These are phyloP conservation scores for Clarias platycephalus DNA, from an alignment of 2,797 vertebrate species.

Conservation along the genomic window DNA sequence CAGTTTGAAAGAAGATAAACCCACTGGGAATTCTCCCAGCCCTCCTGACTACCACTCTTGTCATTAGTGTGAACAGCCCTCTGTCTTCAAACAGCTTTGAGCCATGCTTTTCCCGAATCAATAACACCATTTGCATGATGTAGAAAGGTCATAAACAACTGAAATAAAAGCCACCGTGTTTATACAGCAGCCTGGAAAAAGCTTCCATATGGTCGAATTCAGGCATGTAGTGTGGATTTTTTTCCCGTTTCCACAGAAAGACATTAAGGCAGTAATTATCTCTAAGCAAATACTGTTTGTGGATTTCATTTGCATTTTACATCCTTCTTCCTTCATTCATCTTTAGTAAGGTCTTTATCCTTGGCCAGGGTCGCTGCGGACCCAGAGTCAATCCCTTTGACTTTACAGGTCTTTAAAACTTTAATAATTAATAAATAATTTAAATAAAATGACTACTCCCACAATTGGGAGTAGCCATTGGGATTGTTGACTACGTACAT, in stretches of 20 bases:
- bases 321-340: not conserved
- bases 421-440: not conserved
- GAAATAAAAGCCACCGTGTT: too few relatives aligned
- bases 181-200: not conserved
- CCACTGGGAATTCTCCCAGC: not conserved
- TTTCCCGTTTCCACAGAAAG: not conserved
- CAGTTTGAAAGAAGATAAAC: not conserved
- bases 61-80: not conserved
- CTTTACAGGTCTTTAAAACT: not conserved
- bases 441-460: not conserved
- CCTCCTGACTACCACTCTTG: not conserved
- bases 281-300: not conserved
- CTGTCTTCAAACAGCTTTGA: not conserved
- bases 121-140: not conserved
- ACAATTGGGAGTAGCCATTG: too few relatives aligned
- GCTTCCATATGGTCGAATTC: not conserved
- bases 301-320: not conserved
- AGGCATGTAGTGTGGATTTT: not conserved
- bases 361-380: not conserved
- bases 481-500: too few relatives aligned
- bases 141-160: not conserved
- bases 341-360: not conserved
- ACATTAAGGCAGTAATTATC: not conserved
- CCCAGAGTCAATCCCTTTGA: not conserved
- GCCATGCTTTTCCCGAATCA: not conserved